Conservation (phyloP, 2,113 vertebrate species). For the Atractosteus spatula region DNA sequence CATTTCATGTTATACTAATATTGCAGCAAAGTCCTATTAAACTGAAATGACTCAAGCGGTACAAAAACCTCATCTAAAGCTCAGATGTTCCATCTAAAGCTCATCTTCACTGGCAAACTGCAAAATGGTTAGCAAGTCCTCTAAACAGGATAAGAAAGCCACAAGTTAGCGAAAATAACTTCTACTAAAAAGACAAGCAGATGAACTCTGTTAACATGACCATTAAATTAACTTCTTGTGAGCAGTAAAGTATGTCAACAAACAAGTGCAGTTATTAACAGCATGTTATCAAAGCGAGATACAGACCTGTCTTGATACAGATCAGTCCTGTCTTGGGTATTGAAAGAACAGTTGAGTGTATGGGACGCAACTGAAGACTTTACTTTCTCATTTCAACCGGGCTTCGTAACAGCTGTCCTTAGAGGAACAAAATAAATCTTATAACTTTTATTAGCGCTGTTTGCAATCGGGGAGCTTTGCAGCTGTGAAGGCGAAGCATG, state of each 20-base stretch:
- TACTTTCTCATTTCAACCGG: not conserved
- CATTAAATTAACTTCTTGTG: not conserved
- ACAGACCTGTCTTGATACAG: too few species aligned
- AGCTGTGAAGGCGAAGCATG: not conserved
- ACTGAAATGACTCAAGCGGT: too few species aligned
- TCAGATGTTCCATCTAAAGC: too few species aligned
- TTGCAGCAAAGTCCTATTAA: too few species aligned
- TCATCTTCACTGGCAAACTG: too few species aligned
- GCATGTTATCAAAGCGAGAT: not conserved
- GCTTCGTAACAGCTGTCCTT: not conserved
- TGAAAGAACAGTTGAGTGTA: not conserved
- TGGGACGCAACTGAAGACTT: not conserved
- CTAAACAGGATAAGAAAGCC: not conserved
- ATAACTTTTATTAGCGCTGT: conserved; percentile 8
- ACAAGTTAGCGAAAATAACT: not conserved
- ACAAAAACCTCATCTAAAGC: too few species aligned
- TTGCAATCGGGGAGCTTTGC: conserved; percentile 4
- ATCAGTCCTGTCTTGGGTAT: not conserved
- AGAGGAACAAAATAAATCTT: conserved; percentile 2
- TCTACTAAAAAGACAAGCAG: not conserved
- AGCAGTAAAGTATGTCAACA: not conserved
- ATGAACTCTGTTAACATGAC: not conserved
- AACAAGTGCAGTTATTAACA: not conserved
- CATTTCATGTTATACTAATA: too few species aligned
- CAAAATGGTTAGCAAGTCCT: too few species aligned